Percentiles rank a stretch among this genome's conserved stretches.
These are phyloP conservation scores for Ochotona princeps DNA, from an alignment of 2,113 vertebrate genomes.

Conservation along the genomic window DNA sequence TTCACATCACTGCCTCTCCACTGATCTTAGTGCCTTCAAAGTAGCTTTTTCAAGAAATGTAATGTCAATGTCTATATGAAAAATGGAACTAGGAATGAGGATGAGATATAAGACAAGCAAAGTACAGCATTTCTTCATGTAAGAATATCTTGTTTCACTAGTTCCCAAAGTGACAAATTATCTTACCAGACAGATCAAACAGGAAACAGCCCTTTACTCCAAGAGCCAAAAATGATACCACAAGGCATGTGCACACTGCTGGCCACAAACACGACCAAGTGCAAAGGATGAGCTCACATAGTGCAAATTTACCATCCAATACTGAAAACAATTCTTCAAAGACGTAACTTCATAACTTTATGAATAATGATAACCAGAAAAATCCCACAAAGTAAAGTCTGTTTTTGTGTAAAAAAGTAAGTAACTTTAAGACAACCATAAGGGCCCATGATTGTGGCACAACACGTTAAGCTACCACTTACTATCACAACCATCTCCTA, in stretches of 20 bases:
- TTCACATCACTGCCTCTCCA: constrained; percentile 11
- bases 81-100: neutral
- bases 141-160: constrained; percentile 33
- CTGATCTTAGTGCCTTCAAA: neutral
- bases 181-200: neutral
- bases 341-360: neutral
- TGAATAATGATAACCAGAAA: neutral
- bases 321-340: constrained; percentile 27
- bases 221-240: constrained; percentile 29
- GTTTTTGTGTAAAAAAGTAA: constrained; percentile 44
- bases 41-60: neutral
- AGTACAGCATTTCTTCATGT: neutral
- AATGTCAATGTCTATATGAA: neutral
- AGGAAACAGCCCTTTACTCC: neutral
- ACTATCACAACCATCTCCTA: too few relatives aligned
- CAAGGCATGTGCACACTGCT: constrained; percentile 15
- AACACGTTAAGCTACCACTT: too few relatives aligned
- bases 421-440: constrained; percentile 19
- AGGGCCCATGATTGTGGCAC: too few relatives aligned
- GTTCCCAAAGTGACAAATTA: neutral
- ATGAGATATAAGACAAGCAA: constrained; percentile 3
- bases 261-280: constrained; percentile 18
- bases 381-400: neutral
- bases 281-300: neutral
- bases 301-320: neutral